phyloP scores from a whole-genome alignment of 2,888 invertebrate genomes.

The Andricus quercusramuli region DNA sequence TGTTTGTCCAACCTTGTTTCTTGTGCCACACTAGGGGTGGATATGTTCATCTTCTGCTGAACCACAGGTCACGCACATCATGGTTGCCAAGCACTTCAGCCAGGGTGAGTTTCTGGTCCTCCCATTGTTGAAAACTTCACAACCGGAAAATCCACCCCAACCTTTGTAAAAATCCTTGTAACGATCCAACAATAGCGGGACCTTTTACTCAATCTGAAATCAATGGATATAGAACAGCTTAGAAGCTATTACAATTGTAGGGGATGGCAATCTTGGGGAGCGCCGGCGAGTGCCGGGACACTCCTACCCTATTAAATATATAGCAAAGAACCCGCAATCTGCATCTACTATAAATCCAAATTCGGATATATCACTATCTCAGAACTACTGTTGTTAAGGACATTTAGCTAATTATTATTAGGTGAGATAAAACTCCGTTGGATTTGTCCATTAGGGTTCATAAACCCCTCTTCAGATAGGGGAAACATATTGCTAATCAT shows the following conservation, averaged over 20 bases:
- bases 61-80: constrained; percentile 66
- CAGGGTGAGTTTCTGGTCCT: constrained; percentile 73
- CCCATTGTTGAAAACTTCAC: neutral
- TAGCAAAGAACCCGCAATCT: neutral
- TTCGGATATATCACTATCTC: neutral
- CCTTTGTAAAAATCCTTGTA: neutral
- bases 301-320: constrained; percentile 28
- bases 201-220: constrained; percentile 3
- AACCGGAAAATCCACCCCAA: neutral
- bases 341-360: constrained; percentile 2
- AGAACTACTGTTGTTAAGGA: neutral
- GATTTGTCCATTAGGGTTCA: neutral
- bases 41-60: constrained; percentile 66
- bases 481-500: neutral
- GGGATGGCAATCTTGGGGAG: constrained; percentile 9
- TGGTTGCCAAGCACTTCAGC: constrained; percentile 76
- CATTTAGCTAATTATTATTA: neutral
- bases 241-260: neutral
- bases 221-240: neutral
- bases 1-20: constrained; percentile 27
- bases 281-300: constrained; percentile 32
- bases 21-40: constrained; percentile 53
- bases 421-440: neutral
- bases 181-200: neutral
- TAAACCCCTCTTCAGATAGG: neutral